Percentiles rank a stretch among this genome's conserved stretches.
phyloP scores from a whole-genome alignment of 2,113 vertebrate species.

The Amblyornis subalaris region DNA sequence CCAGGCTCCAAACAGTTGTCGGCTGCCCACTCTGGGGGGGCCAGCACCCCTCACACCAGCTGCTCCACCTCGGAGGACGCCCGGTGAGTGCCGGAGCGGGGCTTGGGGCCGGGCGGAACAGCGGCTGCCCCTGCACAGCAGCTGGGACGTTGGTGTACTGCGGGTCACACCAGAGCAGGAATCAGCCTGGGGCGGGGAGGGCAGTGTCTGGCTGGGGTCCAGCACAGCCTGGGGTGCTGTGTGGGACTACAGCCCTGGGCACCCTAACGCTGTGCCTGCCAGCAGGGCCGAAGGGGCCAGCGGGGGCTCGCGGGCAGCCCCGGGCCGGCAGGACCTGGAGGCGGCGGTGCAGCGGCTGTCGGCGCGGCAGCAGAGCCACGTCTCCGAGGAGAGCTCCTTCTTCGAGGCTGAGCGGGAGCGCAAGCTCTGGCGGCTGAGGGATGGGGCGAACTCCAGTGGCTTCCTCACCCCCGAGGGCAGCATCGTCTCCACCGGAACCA shows the following conservation, averaged over 20 bases:
- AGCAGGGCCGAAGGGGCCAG: neutral
- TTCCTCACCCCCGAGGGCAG: conserved; percentile 82
- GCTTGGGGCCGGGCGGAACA: rapidly evolving
- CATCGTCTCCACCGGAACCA: conserved; percentile 75
- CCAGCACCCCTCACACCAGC: conserved; percentile 73
- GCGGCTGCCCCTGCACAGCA: neutral
- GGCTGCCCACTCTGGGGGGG: neutral
- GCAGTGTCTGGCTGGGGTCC: neutral
- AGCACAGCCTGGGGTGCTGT: rapidly evolving
- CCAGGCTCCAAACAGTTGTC: conserved; percentile 67
- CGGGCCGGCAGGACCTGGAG: conserved; percentile 81
- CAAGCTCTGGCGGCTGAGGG: conserved; percentile 69
- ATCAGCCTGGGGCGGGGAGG: neutral
- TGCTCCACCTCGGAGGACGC: conserved; percentile 55
- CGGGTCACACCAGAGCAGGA: neutral
- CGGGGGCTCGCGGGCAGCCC: conserved; percentile 66
- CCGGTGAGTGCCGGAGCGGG: neutral
- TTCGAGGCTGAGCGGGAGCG: conserved; percentile 79
- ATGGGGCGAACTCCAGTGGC: conserved; percentile 74
- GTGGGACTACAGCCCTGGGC: rapidly evolving
- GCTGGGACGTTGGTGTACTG: rapidly evolving
- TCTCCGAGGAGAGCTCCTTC: conserved; percentile 75
- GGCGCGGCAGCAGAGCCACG: conserved; percentile 74
- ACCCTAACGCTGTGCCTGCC: rapidly evolving
- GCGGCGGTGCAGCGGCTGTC: conserved; percentile 79